These are phyloP conservation scores for Sycobia sp. DNA, from an alignment of 1,140 invertebrate species.

Conservation along the genomic window DNA sequence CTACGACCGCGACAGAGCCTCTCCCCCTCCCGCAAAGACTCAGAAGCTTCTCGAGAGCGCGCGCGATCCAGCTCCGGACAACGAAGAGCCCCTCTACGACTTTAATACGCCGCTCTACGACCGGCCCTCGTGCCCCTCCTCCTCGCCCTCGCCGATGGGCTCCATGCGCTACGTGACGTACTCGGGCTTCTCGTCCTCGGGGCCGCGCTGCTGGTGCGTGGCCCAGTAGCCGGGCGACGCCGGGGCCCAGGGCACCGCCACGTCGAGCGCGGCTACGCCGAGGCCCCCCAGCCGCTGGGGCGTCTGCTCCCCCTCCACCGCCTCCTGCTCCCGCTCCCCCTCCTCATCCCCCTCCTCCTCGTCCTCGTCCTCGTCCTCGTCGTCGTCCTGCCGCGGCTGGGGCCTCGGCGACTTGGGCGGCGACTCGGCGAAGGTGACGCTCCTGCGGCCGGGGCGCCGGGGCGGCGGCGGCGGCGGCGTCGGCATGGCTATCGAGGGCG, in stretches of 20 bases:
- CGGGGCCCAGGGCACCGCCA: conserved; percentile 57
- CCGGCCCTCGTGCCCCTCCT: not conserved
- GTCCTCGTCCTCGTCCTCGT: too few relatives aligned
- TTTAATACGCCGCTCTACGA: not conserved
- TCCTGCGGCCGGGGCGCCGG: conserved; percentile 49
- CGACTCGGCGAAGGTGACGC: conserved; percentile 56
- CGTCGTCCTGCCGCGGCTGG: too few relatives aligned
- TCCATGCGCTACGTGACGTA: conserved; percentile 48
- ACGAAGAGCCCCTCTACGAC: not conserved
- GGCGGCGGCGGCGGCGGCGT: conserved; percentile 54
- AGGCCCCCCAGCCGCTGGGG: conserved; percentile 18
- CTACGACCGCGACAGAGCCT: too few relatives aligned
- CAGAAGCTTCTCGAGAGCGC: not conserved
- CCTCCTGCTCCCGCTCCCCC: too few relatives aligned
- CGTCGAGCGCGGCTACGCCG: conserved; percentile 48
- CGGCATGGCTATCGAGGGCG: conserved; percentile 35
- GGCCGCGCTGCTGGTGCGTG: conserved; percentile 29
- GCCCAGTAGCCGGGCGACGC: conserved; percentile 53
- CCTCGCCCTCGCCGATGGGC: conserved; percentile 20
- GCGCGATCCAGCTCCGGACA: not conserved
- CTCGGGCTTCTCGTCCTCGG: conserved; percentile 47
- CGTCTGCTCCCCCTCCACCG: conserved; percentile 45
- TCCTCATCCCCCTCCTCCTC: too few relatives aligned
- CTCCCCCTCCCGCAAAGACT: too few relatives aligned
- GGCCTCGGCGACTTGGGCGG: conserved; percentile 50